Conservation (phyloP, 1,140 invertebrate genomes). For the Penaeus indicus region DNA sequence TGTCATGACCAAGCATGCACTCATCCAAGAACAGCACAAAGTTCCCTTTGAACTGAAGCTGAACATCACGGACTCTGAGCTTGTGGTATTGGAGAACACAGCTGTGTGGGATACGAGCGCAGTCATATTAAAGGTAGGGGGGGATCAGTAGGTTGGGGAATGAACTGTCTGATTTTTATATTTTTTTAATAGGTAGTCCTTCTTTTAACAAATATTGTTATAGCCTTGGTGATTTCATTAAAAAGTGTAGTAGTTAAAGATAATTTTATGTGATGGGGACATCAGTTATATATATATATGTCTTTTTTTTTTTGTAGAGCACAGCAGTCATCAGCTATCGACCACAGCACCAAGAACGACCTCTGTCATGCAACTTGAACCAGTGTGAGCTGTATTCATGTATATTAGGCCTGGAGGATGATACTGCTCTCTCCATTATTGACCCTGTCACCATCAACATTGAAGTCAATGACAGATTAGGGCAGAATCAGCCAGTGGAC, state of each 20-base stretch:
- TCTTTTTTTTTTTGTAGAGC: constrained; percentile 46
- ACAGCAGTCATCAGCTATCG: constrained; percentile 78
- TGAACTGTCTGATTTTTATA: too few relatives aligned
- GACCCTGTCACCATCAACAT: constrained; percentile 90
- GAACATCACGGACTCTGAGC: constrained; percentile 95
- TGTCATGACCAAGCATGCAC: constrained; percentile 70
- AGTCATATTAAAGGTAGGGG: constrained; percentile 80
- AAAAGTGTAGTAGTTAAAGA: too few relatives aligned
- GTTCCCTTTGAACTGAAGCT: constrained; percentile 87
- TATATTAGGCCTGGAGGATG: constrained; percentile 90
- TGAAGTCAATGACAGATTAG: constrained; percentile 73
- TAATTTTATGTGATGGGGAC: too few relatives aligned
- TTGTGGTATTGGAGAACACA: constrained; percentile 93
- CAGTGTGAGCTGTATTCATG: constrained; percentile 95
- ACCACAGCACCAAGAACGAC: constrained; percentile 80
- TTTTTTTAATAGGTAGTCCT: too few relatives aligned
- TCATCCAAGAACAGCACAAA: constrained; percentile 69
- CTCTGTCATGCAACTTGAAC: constrained; percentile 88
- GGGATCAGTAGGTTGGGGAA: too few relatives aligned
- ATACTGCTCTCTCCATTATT: constrained; percentile 95
- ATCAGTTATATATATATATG: too few relatives aligned
- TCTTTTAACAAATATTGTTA: too few relatives aligned
- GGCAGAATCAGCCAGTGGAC: constrained; percentile 64
- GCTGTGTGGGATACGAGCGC: constrained; percentile 90
- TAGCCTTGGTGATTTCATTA: too few relatives aligned